Evolutionary conservation across 2,888 invertebrate species (phyloP), one percentile per base, ranked within the genome.

Genomic region (Amiota mariae): DNA sequence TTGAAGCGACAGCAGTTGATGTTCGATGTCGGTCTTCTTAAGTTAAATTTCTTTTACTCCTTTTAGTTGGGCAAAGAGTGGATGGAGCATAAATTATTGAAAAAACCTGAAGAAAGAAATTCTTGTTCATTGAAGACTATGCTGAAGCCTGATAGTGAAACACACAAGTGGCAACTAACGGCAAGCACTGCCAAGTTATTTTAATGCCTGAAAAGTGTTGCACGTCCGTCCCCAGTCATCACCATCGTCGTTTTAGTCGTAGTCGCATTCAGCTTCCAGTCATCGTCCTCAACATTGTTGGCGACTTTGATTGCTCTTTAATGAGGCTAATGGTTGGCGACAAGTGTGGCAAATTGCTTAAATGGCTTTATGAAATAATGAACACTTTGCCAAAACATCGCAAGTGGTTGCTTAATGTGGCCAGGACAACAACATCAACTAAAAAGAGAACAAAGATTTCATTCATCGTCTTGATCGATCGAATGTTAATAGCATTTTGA

Each of bases 331-430:
- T 83, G 81, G 81, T 77, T 80, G 80, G 79, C 84, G 81, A 85
- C 85, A 82, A 84, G 83, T 83, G 83, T 81, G 84, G 82, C 83
- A 85, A 84, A 85, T 85, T 83, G 83, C 81, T 82, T 82, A 79
- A 84, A 84, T 81, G 77, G 83, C 66, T 76, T 77, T 80, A 70
- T 78, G 77, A 83, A 82, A 83, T 83, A 82, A 83, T 83, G 82
- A 82, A 82, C 82, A 80, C 75, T 80, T 51, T 51, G n/a, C 67
- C 54, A 68, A 68, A 68, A 51, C n/a, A 67, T 51, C 59, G 18
- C 59, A 59, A 59, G 54, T 54, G 54, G 6, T 54, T 54, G 54
- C 54, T 11, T 54, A 15, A 54, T 18, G 59, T 24, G 20, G 36
- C 36, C 36, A 36, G 20, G 59, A 20, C 59, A 51, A 72, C 71